Percentiles rank a stretch among this genome's conserved stretches.
Evolutionary conservation across 2,888 invertebrate species (phyloP).

Genomic region (Epistrophe eligans): DNA sequence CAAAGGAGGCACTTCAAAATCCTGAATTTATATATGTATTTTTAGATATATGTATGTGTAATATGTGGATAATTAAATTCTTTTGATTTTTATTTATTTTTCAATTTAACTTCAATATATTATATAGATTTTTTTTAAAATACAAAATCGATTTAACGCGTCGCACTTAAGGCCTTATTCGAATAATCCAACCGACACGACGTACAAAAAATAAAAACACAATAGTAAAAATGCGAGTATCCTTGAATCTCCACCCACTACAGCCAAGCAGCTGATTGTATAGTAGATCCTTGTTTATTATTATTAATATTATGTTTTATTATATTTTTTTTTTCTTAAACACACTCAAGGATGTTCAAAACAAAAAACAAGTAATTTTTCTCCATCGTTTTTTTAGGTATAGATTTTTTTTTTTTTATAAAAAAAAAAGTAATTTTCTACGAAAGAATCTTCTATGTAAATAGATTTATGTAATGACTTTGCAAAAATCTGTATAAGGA

Average conservation of each 20-base stretch:
- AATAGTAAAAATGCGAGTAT: slow-evolving; percentile 27
- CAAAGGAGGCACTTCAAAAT: slow-evolving; percentile 70
- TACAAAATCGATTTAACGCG: slow-evolving; percentile 34
- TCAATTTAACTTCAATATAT: slow-evolving; percentile 3
- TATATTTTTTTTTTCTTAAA: slow-evolving; percentile 31
- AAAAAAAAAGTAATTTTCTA: slow-evolving; percentile 44
- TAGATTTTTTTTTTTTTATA: not conserved
- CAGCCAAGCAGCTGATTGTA: slow-evolving; percentile 44
- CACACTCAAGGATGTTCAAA: slow-evolving; percentile 29
- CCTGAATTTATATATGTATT: slow-evolving; percentile 53
- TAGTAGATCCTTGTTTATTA: slow-evolving; percentile 25
- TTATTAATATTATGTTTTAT: not conserved
- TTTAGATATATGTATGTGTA: not conserved
- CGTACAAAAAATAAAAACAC: slow-evolving; percentile 2
- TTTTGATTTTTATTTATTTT: slow-evolving; percentile 28
- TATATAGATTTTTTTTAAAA: not conserved
- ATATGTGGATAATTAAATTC: not conserved
- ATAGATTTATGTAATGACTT: slow-evolving; percentile 52
- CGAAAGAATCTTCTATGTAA: slow-evolving; percentile 51
- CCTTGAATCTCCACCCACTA: slow-evolving; percentile 44
- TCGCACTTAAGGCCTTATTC: slow-evolving; percentile 26
- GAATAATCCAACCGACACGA: slow-evolving; percentile 32
- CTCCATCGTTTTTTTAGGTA: slow-evolving; percentile 29
- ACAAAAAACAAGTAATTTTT: slow-evolving; percentile 54
- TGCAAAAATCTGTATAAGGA: slow-evolving; percentile 43